A percentile compares a stretch with the other conserved stretches of the same genome.
Conservation (phyloP, 2,797 vertebrate species). For the Enteromius fasciolatus region DNA sequence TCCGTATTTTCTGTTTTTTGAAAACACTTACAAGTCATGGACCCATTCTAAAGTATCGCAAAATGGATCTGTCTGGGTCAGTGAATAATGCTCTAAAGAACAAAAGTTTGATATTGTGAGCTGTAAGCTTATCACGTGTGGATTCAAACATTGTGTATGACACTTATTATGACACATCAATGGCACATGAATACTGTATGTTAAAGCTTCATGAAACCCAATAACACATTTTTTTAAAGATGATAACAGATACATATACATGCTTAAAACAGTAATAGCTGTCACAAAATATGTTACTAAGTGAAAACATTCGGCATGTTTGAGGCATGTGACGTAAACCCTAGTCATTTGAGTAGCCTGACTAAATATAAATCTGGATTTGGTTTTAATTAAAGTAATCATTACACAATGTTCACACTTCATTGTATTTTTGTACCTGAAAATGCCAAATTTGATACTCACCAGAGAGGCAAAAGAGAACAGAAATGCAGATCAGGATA, state of each 20-base stretch:
- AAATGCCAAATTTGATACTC: conserved; percentile 37
- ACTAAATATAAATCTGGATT: not conserved
- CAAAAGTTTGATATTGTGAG: not conserved
- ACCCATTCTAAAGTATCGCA: not conserved
- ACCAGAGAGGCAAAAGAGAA: conserved; percentile 53
- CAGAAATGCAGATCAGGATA: conserved; percentile 47
- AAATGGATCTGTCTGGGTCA: not conserved
- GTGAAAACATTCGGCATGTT: too few relatives aligned
- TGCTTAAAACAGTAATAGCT: too few relatives aligned
- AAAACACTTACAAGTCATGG: not conserved
- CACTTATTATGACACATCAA: not conserved
- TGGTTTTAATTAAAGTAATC: not conserved
- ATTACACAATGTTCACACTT: not conserved
- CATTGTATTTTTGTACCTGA: not conserved
- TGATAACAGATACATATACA: too few relatives aligned
- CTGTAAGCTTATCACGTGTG: not conserved
- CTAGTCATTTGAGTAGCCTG: not conserved
- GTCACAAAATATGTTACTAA: too few relatives aligned
- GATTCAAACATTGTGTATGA: not conserved
- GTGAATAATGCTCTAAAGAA: not conserved
- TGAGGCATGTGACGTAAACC: too few relatives aligned
- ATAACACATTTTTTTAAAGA: too few relatives aligned
- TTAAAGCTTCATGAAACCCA: not conserved
- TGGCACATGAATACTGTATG: not conserved
- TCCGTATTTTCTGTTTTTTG: not conserved